phyloP scores from a whole-genome alignment of 2,113 vertebrate genomes.

The Emberiza fucata region DNA sequence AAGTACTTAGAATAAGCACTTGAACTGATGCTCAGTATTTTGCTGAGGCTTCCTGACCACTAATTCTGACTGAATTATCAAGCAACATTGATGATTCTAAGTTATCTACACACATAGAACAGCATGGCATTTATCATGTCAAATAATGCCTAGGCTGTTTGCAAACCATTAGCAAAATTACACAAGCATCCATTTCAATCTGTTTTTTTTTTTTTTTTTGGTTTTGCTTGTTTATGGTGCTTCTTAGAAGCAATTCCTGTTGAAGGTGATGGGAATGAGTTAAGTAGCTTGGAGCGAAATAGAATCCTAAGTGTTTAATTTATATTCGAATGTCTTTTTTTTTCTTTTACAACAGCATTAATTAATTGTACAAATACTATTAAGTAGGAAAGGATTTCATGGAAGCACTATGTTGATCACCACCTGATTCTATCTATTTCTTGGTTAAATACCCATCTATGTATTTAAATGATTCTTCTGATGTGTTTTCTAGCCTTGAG shows the following conservation, averaged over 20 bases:
- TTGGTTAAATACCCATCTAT: not conserved
- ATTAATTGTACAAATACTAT: not conserved
- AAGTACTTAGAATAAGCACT: not conserved
- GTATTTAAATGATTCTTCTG: not conserved
- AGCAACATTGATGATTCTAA: not conserved
- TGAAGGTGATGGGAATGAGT: not conserved
- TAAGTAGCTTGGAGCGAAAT: not conserved
- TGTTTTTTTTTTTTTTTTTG: not conserved
- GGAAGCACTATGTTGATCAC: not conserved
- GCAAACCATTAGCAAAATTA: not conserved
- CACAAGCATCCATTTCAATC: not conserved
- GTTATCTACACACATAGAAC: not conserved
- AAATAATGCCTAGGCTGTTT: not conserved
- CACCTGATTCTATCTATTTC: not conserved
- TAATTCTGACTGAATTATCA: not conserved
- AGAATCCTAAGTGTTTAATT: not conserved
- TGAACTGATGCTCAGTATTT: not conserved
- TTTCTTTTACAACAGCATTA: not conserved
- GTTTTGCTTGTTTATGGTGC: not conserved
- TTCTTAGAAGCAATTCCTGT: not conserved
- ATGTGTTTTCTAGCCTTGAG: not conserved
- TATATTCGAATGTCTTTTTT: not conserved
- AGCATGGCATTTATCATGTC: not conserved
- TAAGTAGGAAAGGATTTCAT: not conserved
- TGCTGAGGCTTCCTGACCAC: not conserved